Conservation (phyloP, 2,113 vertebrate species). For the Lampris megalopsis region DNA sequence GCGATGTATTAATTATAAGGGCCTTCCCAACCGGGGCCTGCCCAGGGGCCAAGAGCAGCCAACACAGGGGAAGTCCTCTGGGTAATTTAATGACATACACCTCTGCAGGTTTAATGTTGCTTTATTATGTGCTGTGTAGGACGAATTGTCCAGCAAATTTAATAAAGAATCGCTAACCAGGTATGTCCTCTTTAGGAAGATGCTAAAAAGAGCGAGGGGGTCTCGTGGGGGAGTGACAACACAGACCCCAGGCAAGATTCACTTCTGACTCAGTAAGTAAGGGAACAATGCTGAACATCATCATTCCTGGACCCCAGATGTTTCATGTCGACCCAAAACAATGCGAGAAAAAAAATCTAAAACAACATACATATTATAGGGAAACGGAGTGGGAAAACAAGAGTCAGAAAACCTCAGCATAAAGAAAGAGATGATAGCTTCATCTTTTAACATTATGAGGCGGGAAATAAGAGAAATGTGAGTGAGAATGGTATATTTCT, state of each 20-base stretch:
- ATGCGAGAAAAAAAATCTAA: too few relatives aligned
- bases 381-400: neutral
- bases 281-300: constrained; percentile 23
- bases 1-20: constrained; percentile 24
- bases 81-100: constrained; percentile 29
- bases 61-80: constrained; percentile 33
- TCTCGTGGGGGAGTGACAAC: constrained; percentile 5
- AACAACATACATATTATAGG: too few relatives aligned
- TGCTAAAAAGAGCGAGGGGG: constrained; percentile 15
- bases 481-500: neutral
- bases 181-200: constrained; percentile 1
- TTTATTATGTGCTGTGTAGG: constrained; percentile 13
- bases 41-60: constrained; percentile 36
- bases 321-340: neutral
- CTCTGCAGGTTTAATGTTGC: neutral
- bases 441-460: constrained; percentile 1
- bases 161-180: neutral
- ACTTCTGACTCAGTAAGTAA: constrained; percentile 32
- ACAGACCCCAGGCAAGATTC: constrained; percentile 5
- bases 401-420: neutral
- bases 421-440: neutral
- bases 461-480: neutral
- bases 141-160: constrained; percentile 1
- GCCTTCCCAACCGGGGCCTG: constrained; percentile 5
- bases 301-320: neutral